Base-by-base conservation (phyloP, 2,797 vertebrate species). In the Taenioides sp. region DNA sequence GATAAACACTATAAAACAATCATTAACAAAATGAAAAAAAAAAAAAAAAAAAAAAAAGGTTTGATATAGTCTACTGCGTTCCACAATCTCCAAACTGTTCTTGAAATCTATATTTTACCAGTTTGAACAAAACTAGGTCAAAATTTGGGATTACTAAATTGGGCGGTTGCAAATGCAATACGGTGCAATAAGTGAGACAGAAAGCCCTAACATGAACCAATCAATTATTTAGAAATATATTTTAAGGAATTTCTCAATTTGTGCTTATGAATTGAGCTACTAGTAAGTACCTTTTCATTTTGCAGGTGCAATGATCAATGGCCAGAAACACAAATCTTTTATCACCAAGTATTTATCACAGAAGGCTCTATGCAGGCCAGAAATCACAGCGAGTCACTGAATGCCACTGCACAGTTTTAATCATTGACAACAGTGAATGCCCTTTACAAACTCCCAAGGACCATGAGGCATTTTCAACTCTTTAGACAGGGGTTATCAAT, bases 391-490 rank as follows among this genome's bases (percentile, higher is more conserved):
- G 62, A 79, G 75, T 61, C 66, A 60, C 58, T 80, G 72, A 84
- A 81, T 81, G 58, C 75, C 73, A 72, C 52, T 64, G 23, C 58
- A 9, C 73, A 72, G 63, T 72, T 78, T 75, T 74, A 75, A 78
- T 81, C 72, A 49, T 55, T 72, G 64, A 67, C 75, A 75, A 20
- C 57, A 66, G 67, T 9, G 12, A 68, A 73, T 71, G 72, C 52
- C 73, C 68, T 82, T 81, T 80, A 64, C 20, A 72, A 81, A 76
- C 43, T 82, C 69, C 71, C 68, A 72, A 77, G 65, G 67, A 77
- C 63, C 66, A 49, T 0, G 22, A 71, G 63, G 77, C 72, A 75
- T 75, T 81, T 76, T 75, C 55, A 70, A 69, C 66, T 67, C 4
- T 17, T 25, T 65, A 22, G 40, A 67, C 61, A 75, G 65, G 71